These are phyloP conservation scores for Lepidurus packardi DNA, from an alignment of 1,140 invertebrate species.

Conservation along the genomic window DNA sequence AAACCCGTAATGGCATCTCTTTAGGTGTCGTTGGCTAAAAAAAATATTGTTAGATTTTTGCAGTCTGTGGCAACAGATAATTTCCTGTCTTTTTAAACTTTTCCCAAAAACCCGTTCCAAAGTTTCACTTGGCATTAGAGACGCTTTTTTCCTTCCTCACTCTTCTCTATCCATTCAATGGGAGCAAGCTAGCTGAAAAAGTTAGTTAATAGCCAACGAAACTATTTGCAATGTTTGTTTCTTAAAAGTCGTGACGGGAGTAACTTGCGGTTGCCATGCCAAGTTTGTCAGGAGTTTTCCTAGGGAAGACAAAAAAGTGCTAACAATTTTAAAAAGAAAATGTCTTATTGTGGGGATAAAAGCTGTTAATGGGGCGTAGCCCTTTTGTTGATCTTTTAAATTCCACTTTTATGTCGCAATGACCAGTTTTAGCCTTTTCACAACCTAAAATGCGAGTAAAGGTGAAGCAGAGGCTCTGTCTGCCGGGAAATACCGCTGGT, in stretches of 20 bases:
- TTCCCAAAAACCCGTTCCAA: not conserved
- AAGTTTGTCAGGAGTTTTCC: not conserved
- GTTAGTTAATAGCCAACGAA: constrained; percentile 14
- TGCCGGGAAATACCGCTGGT: not conserved
- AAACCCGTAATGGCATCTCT: not conserved
- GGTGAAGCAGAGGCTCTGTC: not conserved
- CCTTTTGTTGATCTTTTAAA: not conserved
- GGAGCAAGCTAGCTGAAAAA: constrained; percentile 9
- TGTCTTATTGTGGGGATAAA: not conserved
- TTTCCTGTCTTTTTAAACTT: not conserved
- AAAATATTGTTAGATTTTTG: not conserved
- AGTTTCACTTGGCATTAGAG: not conserved
- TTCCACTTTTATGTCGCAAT: not conserved
- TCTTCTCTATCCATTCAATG: constrained; percentile 13
- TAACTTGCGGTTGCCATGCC: not conserved
- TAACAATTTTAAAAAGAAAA: too few species aligned
- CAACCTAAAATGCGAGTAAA: not conserved
- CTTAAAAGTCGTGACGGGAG: not conserved
- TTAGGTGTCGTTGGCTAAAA: not conserved
- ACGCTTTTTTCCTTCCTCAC: not conserved
- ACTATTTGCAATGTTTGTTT: not conserved
- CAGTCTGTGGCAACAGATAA: not conserved
- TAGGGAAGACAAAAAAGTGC: not conserved
- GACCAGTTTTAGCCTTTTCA: constrained; percentile 14
- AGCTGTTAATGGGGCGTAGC: not conserved